Evolutionary conservation across 2,113 vertebrate genomes (phyloP).

Genomic region (Podarcis muralis): DNA sequence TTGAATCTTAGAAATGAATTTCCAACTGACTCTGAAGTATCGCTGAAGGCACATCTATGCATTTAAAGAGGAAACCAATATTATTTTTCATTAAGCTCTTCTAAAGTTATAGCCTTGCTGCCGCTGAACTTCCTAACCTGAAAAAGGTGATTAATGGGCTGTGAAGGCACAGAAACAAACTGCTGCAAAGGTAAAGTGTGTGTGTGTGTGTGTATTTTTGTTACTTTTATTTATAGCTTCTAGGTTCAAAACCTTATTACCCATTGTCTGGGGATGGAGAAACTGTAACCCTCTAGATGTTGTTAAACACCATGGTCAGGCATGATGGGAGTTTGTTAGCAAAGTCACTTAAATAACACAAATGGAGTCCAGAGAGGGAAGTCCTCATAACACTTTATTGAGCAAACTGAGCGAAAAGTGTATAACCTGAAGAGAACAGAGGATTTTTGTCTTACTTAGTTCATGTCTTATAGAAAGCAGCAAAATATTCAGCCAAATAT

Average conservation of each 20-base stretch:
- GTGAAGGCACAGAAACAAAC: conserved; percentile 2
- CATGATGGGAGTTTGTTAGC: too few relatives aligned
- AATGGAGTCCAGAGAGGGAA: too few relatives aligned
- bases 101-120: conserved; percentile 24
- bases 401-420: too few relatives aligned
- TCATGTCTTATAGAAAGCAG: too few relatives aligned
- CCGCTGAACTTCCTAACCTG: not conserved
- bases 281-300: not conserved
- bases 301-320: not conserved
- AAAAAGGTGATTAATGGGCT: not conserved
- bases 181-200: not conserved
- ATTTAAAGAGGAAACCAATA: conserved; percentile 44
- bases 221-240: conserved; percentile 16
- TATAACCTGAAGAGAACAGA: too few relatives aligned
- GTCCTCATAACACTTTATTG: too few relatives aligned
- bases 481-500: too few relatives aligned
- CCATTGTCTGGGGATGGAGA: not conserved
- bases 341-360: too few relatives aligned
- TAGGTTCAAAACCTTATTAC: not conserved
- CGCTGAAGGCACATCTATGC: conserved; percentile 46
- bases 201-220: not conserved
- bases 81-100: conserved; percentile 43
- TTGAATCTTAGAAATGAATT: conserved; percentile 41
- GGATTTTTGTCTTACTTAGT: too few relatives aligned
- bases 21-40: conserved; percentile 33